Evolutionary conservation across 2,888 invertebrate species (phyloP), one percentile per base, ranked within the genome.

Genomic region (Craniophora ligustri): DNA sequence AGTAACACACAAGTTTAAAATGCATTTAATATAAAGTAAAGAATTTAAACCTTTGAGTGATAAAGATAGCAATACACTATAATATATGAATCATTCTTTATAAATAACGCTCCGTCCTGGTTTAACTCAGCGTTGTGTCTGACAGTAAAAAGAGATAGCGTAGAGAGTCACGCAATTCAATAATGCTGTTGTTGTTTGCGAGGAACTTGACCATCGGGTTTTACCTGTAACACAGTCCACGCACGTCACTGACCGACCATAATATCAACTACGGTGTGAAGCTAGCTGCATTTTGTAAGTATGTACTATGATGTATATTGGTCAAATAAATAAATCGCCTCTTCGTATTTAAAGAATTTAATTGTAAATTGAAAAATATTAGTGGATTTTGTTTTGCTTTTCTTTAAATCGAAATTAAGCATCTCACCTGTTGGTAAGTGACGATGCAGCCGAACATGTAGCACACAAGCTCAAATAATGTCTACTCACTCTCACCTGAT

Each of bases 171-270:
- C 8, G 3, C 15, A 44, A 7, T 21, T 55, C 2, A 32, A 45
- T 32, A 18, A 32, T 41, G 45, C 18, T 49, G 14, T 44, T 5
- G 13, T 41, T 30, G 19, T 30, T 19, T 15, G 30, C 35, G 26
- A 34, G n/a, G 31, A 35, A 49, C 46, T 44, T 67, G 48, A 57
- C 36, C 66, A 38, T 39, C 64, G 64, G 32, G 8, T 38, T 28
- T 10, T 42, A 26, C 15, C 30, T 31, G 40, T 23, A 7, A 2
- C 19, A 19, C 3, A 5, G 26, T 26, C 26, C 26, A 26, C 26
- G n/a, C 26, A 26, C 26, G 26, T 26, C 26, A 60, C 63, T 72
- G 76, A 69, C 36, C 72, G 72, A 68, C 73, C 73, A 60, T 46
- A n/a, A n/a, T n/a, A 51, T 40, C 39, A 23, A 47, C 36, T 57